These are phyloP conservation scores for Brachionus rubens DNA, from an alignment of 1,140 invertebrate genomes.

Conservation along the genomic window DNA sequence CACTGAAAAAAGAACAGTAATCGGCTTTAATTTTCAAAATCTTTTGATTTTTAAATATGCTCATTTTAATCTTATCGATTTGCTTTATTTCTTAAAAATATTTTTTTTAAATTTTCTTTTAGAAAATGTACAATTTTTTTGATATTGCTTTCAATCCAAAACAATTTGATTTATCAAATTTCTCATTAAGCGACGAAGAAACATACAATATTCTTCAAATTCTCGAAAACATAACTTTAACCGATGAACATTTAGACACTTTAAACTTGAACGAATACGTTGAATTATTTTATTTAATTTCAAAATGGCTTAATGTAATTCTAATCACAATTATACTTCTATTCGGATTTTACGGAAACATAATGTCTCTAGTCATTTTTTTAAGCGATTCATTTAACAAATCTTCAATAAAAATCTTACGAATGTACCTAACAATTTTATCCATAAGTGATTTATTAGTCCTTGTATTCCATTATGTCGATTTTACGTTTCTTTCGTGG, in stretches of 20 bases:
- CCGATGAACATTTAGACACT: neutral
- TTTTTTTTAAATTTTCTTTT: too few species aligned
- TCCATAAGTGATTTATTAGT: conserved; percentile 19
- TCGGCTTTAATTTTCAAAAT: too few species aligned
- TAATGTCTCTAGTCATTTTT: conserved; percentile 11
- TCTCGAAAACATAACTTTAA: neutral
- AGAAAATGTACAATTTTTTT: too few species aligned
- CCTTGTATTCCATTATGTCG: conserved; percentile 10
- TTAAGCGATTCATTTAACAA: neutral
- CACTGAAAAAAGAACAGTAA: too few species aligned
- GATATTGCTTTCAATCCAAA: too few species aligned
- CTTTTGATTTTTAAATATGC: too few species aligned
- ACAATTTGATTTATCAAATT: too few species aligned
- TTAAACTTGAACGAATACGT: neutral
- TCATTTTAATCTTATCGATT: too few species aligned
- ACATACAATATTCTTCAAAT: neutral
- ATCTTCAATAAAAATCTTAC: neutral
- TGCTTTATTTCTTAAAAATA: too few species aligned
- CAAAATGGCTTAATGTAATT: conserved; percentile 11
- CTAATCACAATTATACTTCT: neutral
- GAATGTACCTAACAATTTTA: conserved; percentile 7
- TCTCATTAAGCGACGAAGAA: too few species aligned
- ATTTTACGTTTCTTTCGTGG: conserved; percentile 13
- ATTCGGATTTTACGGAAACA: conserved; percentile 1
- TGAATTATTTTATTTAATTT: neutral